These are phyloP conservation scores for Hemistola chrysoprasaria DNA, from an alignment of 2,888 invertebrate species.

Conservation along the genomic window DNA sequence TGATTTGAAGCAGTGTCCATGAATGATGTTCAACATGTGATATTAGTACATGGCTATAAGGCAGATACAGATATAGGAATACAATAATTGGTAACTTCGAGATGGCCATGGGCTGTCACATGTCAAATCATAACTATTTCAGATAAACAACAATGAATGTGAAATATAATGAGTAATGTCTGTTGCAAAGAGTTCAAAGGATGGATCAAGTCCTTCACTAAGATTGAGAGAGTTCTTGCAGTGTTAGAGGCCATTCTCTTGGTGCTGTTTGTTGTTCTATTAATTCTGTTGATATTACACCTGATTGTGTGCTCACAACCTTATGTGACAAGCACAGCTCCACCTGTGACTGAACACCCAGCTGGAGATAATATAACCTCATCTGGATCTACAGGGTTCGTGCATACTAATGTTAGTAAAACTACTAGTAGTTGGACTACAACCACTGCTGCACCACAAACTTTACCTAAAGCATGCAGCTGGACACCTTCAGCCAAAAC, in stretches of 20 bases:
- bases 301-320: conserved; percentile 43
- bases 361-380: not conserved
- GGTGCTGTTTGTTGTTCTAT: conserved; percentile 43
- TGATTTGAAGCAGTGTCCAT: too few species aligned
- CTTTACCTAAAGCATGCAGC: conserved; percentile 51
- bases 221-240: conserved; percentile 48
- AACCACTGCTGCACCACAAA: not conserved
- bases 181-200: conserved; percentile 56
- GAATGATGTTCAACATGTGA: not conserved
- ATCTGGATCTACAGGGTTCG: not conserved
- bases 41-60: conserved; percentile 15
- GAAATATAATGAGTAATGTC: conserved; percentile 55
- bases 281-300: conserved; percentile 58
- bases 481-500: conserved; percentile 60
- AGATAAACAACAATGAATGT: conserved; percentile 25
- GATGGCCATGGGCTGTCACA: conserved; percentile 38
- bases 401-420: too few species aligned
- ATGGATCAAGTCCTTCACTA: conserved; percentile 68
- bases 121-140: conserved; percentile 15
- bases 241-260: conserved; percentile 50
- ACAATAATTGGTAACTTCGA: conserved; percentile 30
- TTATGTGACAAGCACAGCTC: not conserved
- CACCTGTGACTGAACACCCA: not conserved
- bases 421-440: not conserved
- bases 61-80: not conserved